Evolutionary conservation across 2,888 invertebrate genomes (phyloP).

Genomic region (Chymomyza procnemis): DNA sequence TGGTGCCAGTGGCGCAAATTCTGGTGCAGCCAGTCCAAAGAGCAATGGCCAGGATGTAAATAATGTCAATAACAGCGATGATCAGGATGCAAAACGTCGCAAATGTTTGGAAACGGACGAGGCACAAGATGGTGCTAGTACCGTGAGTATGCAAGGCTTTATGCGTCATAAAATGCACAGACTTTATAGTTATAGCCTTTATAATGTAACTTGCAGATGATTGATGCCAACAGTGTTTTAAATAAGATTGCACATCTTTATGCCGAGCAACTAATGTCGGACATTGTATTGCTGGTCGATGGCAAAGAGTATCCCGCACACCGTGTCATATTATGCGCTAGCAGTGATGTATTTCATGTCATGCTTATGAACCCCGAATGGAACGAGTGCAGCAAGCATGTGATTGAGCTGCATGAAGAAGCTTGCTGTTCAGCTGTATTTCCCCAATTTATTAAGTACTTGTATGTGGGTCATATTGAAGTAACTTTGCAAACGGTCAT

Average conservation of each 20-base stretch:
- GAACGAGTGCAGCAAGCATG: conserved; percentile 92
- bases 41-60: conserved; percentile 29
- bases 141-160: conserved; percentile 47
- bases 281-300: conserved; percentile 90
- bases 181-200: not conserved
- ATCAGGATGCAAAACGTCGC: conserved; percentile 60
- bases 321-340: conserved; percentile 93
- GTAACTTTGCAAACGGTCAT: conserved; percentile 91
- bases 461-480: conserved; percentile 94
- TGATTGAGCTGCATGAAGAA: conserved; percentile 91
- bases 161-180: not conserved
- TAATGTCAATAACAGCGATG: conserved; percentile 38
- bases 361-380: conserved; percentile 97
- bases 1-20: conserved; percentile 7
- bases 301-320: conserved; percentile 91
- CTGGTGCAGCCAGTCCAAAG: conserved; percentile 14
- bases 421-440: conserved; percentile 91
- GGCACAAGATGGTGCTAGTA: conserved; percentile 58
- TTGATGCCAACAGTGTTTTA: conserved; percentile 89
- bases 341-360: conserved; percentile 97
- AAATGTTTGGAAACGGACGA: conserved; percentile 57
- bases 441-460: conserved; percentile 89
- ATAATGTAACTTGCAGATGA: conserved; percentile 82
- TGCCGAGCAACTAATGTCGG: conserved; percentile 92
- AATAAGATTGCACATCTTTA: conserved; percentile 90